Conservation (phyloP, 2,113 vertebrate species). For the Eclectus roratus region DNA sequence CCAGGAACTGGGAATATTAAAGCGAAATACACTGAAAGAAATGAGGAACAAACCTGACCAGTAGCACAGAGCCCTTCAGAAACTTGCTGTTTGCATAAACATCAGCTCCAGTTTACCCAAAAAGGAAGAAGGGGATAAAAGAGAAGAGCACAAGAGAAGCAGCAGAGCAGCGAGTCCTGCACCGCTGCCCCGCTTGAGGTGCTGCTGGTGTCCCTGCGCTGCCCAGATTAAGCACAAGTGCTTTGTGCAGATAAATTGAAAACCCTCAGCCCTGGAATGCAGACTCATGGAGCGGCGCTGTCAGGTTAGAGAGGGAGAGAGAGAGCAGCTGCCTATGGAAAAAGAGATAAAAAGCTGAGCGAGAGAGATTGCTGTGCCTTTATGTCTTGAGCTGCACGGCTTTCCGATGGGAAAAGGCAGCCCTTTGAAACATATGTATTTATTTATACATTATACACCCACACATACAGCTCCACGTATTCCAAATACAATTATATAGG, state of each 20-base stretch:
- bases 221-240: slow-evolving; percentile 42
- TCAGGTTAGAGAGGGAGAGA: slow-evolving; percentile 10
- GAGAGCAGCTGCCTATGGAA: slow-evolving; percentile 36
- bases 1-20: not conserved
- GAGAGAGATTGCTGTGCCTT: not conserved
- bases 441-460: not conserved
- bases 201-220: not conserved
- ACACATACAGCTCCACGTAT: fast-evolving
- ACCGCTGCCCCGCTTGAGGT: not conserved
- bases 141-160: not conserved
- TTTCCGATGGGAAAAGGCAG: not conserved
- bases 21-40: not conserved
- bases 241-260: slow-evolving; percentile 50
- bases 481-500: not conserved
- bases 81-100: not conserved
- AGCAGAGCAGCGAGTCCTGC: not conserved
- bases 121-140: not conserved
- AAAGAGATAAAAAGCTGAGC: slow-evolving; percentile 19
- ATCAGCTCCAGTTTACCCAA: not conserved
- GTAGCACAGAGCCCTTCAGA: not conserved
- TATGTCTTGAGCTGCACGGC: not conserved
- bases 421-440: not conserved
- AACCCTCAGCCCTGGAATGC: slow-evolving; percentile 27
- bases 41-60: not conserved
- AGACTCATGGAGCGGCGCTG: not conserved